Evolutionary conservation across 1,140 invertebrate species (phyloP).

Genomic region (Phenacoccus solenopsis): DNA sequence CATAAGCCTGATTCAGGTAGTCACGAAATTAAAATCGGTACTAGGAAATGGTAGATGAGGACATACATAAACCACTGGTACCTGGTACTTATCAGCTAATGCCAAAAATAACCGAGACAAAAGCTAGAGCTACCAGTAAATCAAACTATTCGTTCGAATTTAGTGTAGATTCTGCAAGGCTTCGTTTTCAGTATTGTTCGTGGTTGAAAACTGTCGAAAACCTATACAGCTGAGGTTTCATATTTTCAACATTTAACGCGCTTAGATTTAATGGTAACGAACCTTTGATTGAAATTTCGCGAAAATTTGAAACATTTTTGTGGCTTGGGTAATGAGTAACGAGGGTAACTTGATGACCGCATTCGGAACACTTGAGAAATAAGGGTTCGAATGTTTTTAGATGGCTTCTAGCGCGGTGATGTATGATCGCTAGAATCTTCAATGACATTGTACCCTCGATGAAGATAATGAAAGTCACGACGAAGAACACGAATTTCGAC

Average conservation of each 20-base stretch:
- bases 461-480: neutral
- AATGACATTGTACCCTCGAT: slow-evolving; percentile 1
- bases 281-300: neutral
- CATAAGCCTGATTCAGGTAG: neutral
- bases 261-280: too few species aligned
- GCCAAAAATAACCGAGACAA: slow-evolving; percentile 24
- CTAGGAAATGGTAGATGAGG: slow-evolving; percentile 41
- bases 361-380: slow-evolving; percentile 27
- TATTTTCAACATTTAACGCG: too few species aligned
- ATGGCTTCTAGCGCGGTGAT: slow-evolving; percentile 31
- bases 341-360: slow-evolving; percentile 31
- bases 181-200: neutral
- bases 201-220: neutral
- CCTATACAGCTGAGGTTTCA: neutral
- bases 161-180: neutral
- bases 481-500: too few species aligned
- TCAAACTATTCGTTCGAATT: slow-evolving; percentile 26
- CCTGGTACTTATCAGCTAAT: slow-evolving; percentile 28
- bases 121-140: slow-evolving; percentile 29
- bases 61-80: slow-evolving; percentile 43
- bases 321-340: slow-evolving; percentile 35
- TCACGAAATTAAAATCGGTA: neutral
- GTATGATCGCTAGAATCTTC: slow-evolving; percentile 30
- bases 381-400: slow-evolving; percentile 30
- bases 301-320: neutral